These are phyloP conservation scores for Melikaiella ostensackeni DNA, from an alignment of 2,888 invertebrate genomes.

Conservation along the genomic window DNA sequence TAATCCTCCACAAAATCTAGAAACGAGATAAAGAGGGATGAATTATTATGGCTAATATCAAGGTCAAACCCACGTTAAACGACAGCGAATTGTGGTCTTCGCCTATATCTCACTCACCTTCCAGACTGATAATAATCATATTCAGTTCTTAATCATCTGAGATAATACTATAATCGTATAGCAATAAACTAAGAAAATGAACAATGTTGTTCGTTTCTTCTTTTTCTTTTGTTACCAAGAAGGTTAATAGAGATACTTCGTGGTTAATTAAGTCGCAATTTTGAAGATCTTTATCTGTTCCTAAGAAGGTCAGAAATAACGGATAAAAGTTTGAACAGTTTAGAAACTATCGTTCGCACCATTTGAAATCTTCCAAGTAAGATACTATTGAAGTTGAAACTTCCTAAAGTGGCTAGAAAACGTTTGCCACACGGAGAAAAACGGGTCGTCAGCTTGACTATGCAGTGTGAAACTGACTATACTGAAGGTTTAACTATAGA, in stretches of 20 bases:
- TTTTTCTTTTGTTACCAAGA: neutral
- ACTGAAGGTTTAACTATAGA: too few relatives aligned
- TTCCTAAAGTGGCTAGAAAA: neutral
- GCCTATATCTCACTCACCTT: neutral
- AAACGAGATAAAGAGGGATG: constrained; percentile 27
- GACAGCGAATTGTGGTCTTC: constrained; percentile 8
- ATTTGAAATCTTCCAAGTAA: too few relatives aligned
- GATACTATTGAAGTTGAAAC: neutral
- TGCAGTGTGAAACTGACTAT: too few relatives aligned
- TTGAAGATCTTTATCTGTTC: neutral
- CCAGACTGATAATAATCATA: constrained; percentile 9
- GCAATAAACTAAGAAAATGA: neutral
- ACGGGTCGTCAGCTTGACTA: too few relatives aligned
- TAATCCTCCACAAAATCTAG: constrained; percentile 36
- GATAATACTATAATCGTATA: neutral
- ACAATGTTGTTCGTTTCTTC: neutral
- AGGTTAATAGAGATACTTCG: neutral
- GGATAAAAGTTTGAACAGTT: too few relatives aligned
- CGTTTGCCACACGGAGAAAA: too few relatives aligned
- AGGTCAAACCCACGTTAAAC: constrained; percentile 26
- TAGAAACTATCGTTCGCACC: too few relatives aligned
- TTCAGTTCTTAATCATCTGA: constrained; percentile 11
- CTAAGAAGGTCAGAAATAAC: neutral
- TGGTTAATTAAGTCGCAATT: neutral
- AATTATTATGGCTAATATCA: constrained; percentile 35